These are phyloP conservation scores for Barbus barbus DNA, from an alignment of 2,113 vertebrate species.

Conservation along the genomic window DNA sequence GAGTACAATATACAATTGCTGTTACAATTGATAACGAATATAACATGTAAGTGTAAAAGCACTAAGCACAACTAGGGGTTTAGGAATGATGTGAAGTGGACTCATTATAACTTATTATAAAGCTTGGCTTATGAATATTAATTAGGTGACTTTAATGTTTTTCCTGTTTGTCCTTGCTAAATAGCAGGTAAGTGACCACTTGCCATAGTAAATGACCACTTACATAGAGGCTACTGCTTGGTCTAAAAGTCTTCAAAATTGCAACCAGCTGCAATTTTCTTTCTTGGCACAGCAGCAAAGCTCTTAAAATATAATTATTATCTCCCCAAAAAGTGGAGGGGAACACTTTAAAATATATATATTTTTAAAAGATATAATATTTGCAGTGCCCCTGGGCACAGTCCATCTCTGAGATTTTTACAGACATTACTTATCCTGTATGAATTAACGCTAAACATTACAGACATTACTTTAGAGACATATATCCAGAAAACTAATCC, in stretches of 20 bases:
- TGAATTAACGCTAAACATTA: background rate
- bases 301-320: background rate
- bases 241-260: background rate
- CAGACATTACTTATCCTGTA: background rate
- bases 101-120: background rate
- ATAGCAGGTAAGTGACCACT: background rate
- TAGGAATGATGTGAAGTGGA: background rate
- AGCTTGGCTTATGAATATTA: background rate
- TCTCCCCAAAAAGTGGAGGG: background rate
- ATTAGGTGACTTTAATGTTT: background rate
- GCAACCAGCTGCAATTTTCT: background rate
- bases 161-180: background rate
- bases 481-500: background rate
- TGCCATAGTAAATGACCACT: background rate
- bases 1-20: background rate
- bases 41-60: too few relatives aligned
- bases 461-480: background rate
- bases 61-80: background rate
- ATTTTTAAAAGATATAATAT: background rate
- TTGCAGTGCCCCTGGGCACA: slow-evolving; percentile 1
- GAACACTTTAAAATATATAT: background rate
- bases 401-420: background rate
- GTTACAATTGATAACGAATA: too few relatives aligned
- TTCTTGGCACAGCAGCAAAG: background rate
- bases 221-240: background rate